Evolutionary conservation across 2,113 vertebrate genomes (phyloP).

Genomic region (Corapipo altera): DNA sequence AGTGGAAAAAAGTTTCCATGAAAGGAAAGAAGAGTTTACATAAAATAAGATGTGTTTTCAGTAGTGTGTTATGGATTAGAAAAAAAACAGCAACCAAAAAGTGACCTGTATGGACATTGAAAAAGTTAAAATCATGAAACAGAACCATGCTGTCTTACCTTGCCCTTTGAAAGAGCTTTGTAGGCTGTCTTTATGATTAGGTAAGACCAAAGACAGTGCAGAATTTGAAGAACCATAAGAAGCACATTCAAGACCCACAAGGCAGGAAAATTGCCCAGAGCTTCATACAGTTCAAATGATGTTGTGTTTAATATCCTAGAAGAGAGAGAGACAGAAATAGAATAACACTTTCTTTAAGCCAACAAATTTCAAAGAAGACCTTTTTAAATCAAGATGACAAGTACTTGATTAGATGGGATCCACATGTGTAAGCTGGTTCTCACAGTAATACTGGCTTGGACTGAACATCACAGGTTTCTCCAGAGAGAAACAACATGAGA

Average conservation of each 20-base stretch:
- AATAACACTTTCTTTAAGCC: not conserved
- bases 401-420: not conserved
- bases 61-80: not conserved
- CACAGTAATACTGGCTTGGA: not conserved
- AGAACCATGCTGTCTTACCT: constrained; percentile 76
- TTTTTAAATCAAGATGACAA: not conserved
- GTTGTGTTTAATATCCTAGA: constrained; percentile 93
- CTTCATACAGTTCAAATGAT: constrained; percentile 95
- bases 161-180: constrained; percentile 93
- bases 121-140: not conserved
- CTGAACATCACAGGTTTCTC: not conserved
- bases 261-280: constrained; percentile 93
- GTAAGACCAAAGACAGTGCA: constrained; percentile 95
- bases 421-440: not conserved
- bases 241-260: constrained; percentile 93
- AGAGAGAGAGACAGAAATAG: constrained; percentile 10
- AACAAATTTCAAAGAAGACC: not conserved
- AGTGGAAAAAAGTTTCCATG: not conserved
- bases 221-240: constrained; percentile 86
- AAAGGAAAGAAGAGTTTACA: not conserved
- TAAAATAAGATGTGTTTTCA: not conserved
- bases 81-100: not conserved
- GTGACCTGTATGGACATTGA: not conserved
- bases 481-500: not conserved
- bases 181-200: constrained; percentile 91